These are phyloP conservation scores for Cryptus armator DNA, from an alignment of 2,888 invertebrate genomes.

Conservation along the genomic window DNA sequence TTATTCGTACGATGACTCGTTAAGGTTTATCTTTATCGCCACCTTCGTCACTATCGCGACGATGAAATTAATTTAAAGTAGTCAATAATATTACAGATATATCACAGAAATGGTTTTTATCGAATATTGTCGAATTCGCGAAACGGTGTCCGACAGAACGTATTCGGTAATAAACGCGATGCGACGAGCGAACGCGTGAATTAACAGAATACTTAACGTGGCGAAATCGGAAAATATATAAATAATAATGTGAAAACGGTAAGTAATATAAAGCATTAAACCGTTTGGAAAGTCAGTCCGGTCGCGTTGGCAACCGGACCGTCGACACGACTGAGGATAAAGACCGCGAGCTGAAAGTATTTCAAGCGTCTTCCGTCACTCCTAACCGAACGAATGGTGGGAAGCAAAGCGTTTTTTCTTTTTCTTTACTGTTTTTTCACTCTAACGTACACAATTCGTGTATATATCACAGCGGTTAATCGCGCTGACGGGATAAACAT, in stretches of 20 bases:
- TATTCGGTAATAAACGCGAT: not conserved
- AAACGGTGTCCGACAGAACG: not conserved
- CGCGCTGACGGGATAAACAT: constrained; percentile 80
- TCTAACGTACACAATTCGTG: constrained; percentile 26
- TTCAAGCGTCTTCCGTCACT: constrained; percentile 37
- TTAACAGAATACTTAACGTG: not conserved
- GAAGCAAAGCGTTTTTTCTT: constrained; percentile 11
- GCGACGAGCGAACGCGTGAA: not conserved
- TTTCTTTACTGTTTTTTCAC: not conserved
- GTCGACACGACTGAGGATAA: constrained; percentile 60
- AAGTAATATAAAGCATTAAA: not conserved
- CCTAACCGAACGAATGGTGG: not conserved
- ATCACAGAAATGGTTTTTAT: constrained; percentile 50
- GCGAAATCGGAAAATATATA: not conserved
- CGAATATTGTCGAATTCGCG: constrained; percentile 9
- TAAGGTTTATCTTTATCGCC: constrained; percentile 19
- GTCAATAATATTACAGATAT: not conserved
- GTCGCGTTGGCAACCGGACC: constrained; percentile 67
- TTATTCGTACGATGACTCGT: not conserved
- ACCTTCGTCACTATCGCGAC: constrained; percentile 37
- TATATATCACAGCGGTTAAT: constrained; percentile 69
- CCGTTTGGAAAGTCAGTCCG: constrained; percentile 39
- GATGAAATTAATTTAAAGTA: constrained; percentile 54
- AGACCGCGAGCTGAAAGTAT: constrained; percentile 41
- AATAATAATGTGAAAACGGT: not conserved